Percentiles rank a stretch among this genome's conserved stretches.
Evolutionary conservation across 1,140 invertebrate genomes (phyloP).

Genomic region (Ctenoplectra terminalis): DNA sequence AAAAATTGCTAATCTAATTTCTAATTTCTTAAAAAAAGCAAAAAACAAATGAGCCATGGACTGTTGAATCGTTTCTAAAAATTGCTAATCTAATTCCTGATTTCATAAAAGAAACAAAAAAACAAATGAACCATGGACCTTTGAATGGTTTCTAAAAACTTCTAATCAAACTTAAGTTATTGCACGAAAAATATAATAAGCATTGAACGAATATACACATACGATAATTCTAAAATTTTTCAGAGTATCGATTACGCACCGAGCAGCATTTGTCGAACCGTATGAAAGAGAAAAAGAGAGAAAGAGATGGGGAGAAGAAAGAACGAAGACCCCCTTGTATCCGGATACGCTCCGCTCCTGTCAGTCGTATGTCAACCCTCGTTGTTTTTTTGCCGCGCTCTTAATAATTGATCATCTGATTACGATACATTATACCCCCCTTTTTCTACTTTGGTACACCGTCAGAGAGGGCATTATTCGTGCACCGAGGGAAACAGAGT

Average conservation of each 20-base stretch:
- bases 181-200: too few species aligned
- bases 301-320: conserved; percentile 10
- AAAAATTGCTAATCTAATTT: too few species aligned
- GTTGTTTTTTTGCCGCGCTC: conserved; percentile 81
- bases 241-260: conserved; percentile 8
- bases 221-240: conserved; percentile 5
- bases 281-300: conserved; percentile 22
- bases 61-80: too few species aligned
- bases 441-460: conserved; percentile 56
- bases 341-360: conserved; percentile 68
- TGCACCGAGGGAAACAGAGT: conserved; percentile 68
- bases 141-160: too few species aligned
- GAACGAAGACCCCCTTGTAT: conserved; percentile 54
- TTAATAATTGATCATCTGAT: conserved; percentile 83
- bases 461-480: conserved; percentile 77
- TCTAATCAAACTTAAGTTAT: too few species aligned
- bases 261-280: neutral
- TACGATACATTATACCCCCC: conserved; percentile 80
- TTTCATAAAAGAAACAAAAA: too few species aligned
- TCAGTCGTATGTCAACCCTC: conserved; percentile 82
- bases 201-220: neutral
- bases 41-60: too few species aligned
- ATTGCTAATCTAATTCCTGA: too few species aligned
- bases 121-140: too few species aligned
- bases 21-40: too few species aligned